Percentiles rank a stretch among this genome's conserved stretches.
phyloP scores from a whole-genome alignment of 1,140 invertebrate species.

The Stenopsyche tienmushanensis region DNA sequence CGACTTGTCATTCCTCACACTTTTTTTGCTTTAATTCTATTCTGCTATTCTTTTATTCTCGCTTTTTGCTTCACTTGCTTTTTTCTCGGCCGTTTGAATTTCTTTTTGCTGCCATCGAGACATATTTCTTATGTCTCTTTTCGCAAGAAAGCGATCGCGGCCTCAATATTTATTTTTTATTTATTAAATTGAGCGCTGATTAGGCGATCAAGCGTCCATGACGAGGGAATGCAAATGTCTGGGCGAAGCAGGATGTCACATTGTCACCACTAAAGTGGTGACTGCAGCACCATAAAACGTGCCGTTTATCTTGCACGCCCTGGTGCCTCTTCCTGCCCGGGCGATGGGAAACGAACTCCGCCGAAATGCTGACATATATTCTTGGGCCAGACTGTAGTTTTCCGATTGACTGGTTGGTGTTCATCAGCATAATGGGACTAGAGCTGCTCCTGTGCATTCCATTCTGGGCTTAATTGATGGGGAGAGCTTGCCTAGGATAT shows the following conservation, averaged over 20 bases:
- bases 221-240: slow-evolving; percentile 26
- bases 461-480: too few relatives aligned
- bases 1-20: slow-evolving; percentile 40
- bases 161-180: neutral
- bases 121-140: slow-evolving; percentile 39
- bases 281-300: slow-evolving; percentile 32
- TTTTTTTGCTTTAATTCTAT: slow-evolving; percentile 39
- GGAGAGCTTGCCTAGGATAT: too few relatives aligned
- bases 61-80: slow-evolving; percentile 27
- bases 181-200: neutral
- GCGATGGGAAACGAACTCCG: slow-evolving; percentile 14
- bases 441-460: too few relatives aligned
- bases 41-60: slow-evolving; percentile 31
- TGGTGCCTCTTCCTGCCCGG: slow-evolving; percentile 18
- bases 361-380: too few relatives aligned
- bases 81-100: slow-evolving; percentile 13
- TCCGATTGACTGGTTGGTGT: too few relatives aligned
- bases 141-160: slow-evolving; percentile 19
- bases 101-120: slow-evolving; percentile 26
- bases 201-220: slow-evolving; percentile 13
- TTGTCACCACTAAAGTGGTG: slow-evolving; percentile 35
- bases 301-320: slow-evolving; percentile 26
- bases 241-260: slow-evolving; percentile 35
- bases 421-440: too few relatives aligned
- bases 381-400: too few relatives aligned